A percentile compares a stretch with the other conserved stretches of the same genome.
phyloP scores from a whole-genome alignment of 2,113 vertebrate genomes.

The Misgurnus mizolepis region DNA sequence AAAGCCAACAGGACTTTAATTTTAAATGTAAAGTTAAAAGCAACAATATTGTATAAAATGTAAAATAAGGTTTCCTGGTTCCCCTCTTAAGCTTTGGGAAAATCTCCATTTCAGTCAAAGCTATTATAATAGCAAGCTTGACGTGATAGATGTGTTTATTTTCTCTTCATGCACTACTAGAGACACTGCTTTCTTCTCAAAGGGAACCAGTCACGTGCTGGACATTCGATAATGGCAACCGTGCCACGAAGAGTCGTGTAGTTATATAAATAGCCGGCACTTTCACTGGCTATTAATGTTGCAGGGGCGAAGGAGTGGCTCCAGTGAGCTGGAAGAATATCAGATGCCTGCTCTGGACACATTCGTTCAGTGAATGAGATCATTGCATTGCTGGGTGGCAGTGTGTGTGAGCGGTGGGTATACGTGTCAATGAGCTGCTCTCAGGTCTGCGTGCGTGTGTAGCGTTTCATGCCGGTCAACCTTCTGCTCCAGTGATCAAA shows the following conservation, averaged over 20 bases:
- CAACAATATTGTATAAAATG: no score
- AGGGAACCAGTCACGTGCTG: constrained; percentile 35
- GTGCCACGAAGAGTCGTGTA: constrained; percentile 58
- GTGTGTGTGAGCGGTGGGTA: neutral
- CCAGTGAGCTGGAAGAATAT: constrained; percentile 56
- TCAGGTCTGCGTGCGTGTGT: constrained; percentile 14
- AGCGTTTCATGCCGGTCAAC: neutral
- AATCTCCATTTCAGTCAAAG: neutral
- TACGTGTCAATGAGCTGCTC: neutral
- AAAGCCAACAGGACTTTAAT: neutral
- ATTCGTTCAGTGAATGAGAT: constrained; percentile 56
- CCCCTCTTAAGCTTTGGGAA: neutral
- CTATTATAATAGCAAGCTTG: neutral
- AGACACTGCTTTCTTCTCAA: neutral
- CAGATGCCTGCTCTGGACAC: constrained; percentile 9
- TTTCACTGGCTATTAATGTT: constrained; percentile 64
- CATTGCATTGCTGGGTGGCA: constrained; percentile 20
- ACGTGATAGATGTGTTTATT: neutral
- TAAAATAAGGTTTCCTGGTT: neutral
- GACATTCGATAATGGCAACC: constrained; percentile 63
- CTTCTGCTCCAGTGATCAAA: constrained; percentile 38
- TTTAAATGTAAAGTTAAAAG: neutral
- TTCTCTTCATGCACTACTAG: neutral
- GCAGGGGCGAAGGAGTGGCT: constrained; percentile 50
- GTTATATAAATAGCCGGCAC: constrained; percentile 73